Conservation (phyloP, 2,888 invertebrate species). For the Pseudeuparius sepicola region DNA sequence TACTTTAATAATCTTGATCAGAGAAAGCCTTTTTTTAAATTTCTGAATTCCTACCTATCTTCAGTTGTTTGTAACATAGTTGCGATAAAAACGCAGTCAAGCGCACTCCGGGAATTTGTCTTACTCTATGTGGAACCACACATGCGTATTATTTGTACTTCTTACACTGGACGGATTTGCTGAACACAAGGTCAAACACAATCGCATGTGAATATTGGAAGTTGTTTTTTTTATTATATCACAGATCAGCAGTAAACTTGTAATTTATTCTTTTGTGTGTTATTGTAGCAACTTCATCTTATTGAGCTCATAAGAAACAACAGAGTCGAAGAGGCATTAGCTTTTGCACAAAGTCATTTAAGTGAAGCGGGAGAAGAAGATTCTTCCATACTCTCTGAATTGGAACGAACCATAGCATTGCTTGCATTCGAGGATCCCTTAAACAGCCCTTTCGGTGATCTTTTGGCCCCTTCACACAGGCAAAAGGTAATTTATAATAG, state of each 20-base stretch:
- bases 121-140: too few relatives aligned
- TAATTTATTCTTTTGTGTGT: conserved; percentile 9
- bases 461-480: conserved; percentile 85
- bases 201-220: not conserved
- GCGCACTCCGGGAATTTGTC: too few relatives aligned
- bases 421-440: conserved; percentile 95
- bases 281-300: conserved; percentile 72
- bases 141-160: too few relatives aligned
- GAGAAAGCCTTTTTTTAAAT: too few relatives aligned
- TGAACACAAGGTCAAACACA: too few relatives aligned
- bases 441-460: conserved; percentile 88
- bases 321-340: conserved; percentile 76
- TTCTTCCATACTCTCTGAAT: conserved; percentile 60
- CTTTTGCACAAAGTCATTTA: conserved; percentile 82
- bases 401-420: conserved; percentile 89
- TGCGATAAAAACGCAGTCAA: too few relatives aligned
- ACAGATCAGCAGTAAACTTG: not conserved
- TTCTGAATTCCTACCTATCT: too few relatives aligned
- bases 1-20: too few relatives aligned
- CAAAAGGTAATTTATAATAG: conserved; percentile 63
- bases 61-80: too few relatives aligned
- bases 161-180: too few relatives aligned
- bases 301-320: conserved; percentile 80
- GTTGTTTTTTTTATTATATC: conserved; percentile 6
- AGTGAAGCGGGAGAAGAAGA: conserved; percentile 83